A percentile compares a stretch with the other conserved stretches of the same genome.
phyloP scores from a whole-genome alignment of 2,113 vertebrate species.

The Ptychochromis oligacanthus region DNA sequence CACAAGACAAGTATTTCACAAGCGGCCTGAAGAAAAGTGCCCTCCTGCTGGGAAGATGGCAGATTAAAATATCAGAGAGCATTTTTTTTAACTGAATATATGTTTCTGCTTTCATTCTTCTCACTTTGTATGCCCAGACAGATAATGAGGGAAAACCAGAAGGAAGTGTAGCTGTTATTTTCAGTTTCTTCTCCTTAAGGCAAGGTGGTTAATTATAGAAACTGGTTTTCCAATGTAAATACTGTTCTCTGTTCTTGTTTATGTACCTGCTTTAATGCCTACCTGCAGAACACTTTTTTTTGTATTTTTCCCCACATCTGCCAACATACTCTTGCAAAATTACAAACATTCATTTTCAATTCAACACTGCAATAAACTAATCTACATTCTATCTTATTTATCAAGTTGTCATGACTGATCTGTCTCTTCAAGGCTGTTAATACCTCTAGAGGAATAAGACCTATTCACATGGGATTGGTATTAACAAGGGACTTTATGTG shows the following conservation, averaged over 20 bases:
- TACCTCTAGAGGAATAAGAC: neutral
- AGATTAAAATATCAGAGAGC: constrained; percentile 29
- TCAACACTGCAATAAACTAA: neutral
- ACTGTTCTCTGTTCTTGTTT: neutral
- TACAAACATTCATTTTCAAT: neutral
- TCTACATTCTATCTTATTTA: neutral
- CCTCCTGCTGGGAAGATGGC: constrained; percentile 5
- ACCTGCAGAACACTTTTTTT: neutral
- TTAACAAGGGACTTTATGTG: neutral
- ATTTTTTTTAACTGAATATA: neutral
- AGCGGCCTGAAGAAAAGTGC: constrained; percentile 7
- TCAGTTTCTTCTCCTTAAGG: constrained; percentile 2
- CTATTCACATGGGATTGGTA: neutral
- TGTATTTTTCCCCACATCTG: neutral
- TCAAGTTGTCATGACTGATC: neutral
- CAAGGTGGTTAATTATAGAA: constrained; percentile 1
- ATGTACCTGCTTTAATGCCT: neutral
- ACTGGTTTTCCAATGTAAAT: constrained; percentile 3
- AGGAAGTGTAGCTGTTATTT: neutral
- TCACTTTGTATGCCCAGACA: neutral
- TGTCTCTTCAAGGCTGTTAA: neutral
- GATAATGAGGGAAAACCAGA: constrained; percentile 3
- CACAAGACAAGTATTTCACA: constrained; percentile 9
- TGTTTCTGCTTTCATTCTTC: constrained; percentile 14
- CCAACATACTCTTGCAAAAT: neutral